phyloP scores from a whole-genome alignment of 1,140 invertebrate species.

The Ostrea edulis region DNA sequence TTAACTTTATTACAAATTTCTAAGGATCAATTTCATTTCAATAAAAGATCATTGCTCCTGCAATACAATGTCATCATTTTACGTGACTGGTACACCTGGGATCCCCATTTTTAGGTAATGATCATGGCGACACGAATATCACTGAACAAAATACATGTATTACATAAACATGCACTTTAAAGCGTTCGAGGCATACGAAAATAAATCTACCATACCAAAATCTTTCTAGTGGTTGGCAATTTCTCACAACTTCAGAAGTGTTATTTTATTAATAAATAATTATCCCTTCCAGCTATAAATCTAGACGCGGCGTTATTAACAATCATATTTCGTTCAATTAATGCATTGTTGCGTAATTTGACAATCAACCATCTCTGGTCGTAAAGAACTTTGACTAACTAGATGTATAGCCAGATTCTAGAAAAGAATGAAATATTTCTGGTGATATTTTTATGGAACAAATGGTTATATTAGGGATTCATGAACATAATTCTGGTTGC shows the following conservation, averaged over 20 bases:
- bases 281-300: neutral
- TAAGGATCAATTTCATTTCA: no score
- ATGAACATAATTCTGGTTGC: neutral
- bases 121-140: neutral
- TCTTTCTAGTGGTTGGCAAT: neutral
- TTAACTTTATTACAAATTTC: no score
- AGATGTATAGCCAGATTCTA: neutral
- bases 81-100: no score
- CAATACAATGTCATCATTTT: no score
- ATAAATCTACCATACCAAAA: neutral
- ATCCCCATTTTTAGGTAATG: neutral
- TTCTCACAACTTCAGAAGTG: neutral
- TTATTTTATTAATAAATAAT: conserved; percentile 28
- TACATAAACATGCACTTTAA: conserved; percentile 11
- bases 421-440: neutral
- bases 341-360: conserved; percentile 8
- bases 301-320: neutral
- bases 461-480: neutral
- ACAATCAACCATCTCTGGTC: neutral
- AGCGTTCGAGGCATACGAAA: neutral
- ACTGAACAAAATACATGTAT: conserved; percentile 2
- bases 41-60: no score
- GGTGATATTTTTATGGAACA: neutral
- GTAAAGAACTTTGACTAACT: neutral
- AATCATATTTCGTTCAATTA: conserved; percentile 30